Base-by-base conservation (phyloP, 2,113 vertebrate genomes). In the Hirundichthys speculiger region DNA sequence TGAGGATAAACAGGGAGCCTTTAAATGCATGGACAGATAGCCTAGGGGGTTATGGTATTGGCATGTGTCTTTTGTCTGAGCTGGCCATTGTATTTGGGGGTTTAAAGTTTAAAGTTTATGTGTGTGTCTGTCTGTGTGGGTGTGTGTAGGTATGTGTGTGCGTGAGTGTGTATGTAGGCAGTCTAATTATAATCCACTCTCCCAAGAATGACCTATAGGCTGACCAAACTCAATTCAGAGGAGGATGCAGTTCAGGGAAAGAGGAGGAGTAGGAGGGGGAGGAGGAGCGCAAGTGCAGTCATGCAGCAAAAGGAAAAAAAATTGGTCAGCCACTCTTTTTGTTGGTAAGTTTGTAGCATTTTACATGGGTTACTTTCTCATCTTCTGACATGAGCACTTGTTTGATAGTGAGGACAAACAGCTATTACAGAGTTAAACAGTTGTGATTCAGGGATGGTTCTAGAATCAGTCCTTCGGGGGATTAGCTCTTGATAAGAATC, bases 41-140 rank as follows among this genome's bases (percentile, higher is more conserved):
- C 75, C 4, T 21, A 69, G 79, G 77, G 86, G 84, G 73, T 85
- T 65, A 78, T n/a, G 58, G 60, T 67, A 77, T 70, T 71, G 88
- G 88, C 89, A 91, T 91, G 91, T 83, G 91, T 84, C 89, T 84
- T 87, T 92, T 92, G 90, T 91, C 63, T 72, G 64, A 27, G 24
- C 18, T 5, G 41, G 55, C 58, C 58, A 81, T 89, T 88, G 86
- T 88, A n/a, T 47, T 3, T 40, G 24, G 78, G 75, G 77, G 59
- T 83, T 86, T 86, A 83, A 86, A 84, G 76, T 88, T 90, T 84
- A 84, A 90, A 88, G 69, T 79, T 64, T 82, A 16, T 46, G 54
- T 77, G 64, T 81, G 55, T 79, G 71, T 82, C 47, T 45, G 42
- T 10, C 1, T 19, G 42, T 19, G 69, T 79, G 68, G 79, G n/a